Evolutionary conservation across 2,797 vertebrate genomes (phyloP).

Genomic region (Anabas testudineus): DNA sequence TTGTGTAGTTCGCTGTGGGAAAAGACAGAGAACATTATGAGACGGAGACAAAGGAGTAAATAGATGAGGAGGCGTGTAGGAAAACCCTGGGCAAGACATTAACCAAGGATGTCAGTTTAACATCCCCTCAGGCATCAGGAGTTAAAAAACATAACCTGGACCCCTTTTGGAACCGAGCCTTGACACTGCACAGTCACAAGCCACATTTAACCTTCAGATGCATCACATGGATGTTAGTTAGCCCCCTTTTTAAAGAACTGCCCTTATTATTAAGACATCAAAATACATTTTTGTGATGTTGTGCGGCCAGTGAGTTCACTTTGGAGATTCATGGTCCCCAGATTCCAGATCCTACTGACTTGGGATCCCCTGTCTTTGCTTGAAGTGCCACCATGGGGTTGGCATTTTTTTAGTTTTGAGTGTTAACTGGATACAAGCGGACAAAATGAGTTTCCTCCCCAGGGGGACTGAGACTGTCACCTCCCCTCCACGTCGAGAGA

Average conservation of each 20-base stretch:
- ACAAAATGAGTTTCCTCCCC: no score
- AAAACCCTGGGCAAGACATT: slow-evolving; percentile 1
- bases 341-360: no score
- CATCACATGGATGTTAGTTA: not conserved
- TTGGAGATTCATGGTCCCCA: no score
- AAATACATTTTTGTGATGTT: not conserved
- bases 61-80: not conserved
- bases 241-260: not conserved
- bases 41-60: slow-evolving; percentile 11
- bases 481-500: no score
- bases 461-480: no score
- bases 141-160: slow-evolving; percentile 27
- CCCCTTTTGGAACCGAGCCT: not conserved
- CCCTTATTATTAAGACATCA: not conserved
- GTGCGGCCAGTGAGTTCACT: not conserved
- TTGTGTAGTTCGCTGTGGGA: slow-evolving; percentile 16
- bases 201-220: slow-evolving; percentile 1
- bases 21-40: slow-evolving; percentile 20
- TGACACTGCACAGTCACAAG: not conserved
- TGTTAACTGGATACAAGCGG: no score
- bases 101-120: slow-evolving; percentile 35
- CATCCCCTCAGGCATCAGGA: slow-evolving; percentile 39
- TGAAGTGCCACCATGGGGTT: no score
- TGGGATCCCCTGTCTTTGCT: no score
- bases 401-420: no score